A percentile compares a stretch with the other conserved stretches of the same genome.
Evolutionary conservation across 2,797 vertebrate species (phyloP).

Genomic region (Sebastes trivittatus): DNA sequence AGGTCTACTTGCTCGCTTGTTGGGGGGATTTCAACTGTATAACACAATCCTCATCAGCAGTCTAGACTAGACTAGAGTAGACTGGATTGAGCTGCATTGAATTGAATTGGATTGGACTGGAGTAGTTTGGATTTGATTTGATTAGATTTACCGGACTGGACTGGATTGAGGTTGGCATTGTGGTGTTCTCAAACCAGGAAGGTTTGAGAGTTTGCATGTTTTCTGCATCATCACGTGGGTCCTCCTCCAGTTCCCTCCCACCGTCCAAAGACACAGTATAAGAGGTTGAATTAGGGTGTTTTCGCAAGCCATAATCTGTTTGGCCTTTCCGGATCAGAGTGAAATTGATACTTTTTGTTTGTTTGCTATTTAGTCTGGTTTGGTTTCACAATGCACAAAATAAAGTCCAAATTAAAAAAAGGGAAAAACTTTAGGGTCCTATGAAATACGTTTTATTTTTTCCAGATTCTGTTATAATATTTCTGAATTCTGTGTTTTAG

Average conservation of each 20-base stretch:
- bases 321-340: too few species aligned
- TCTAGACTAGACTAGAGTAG: background rate
- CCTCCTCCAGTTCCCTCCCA: background rate
- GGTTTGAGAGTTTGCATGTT: background rate
- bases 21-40: rapidly evolving
- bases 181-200: background rate
- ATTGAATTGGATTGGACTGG: slow-evolving; percentile 1
- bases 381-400: too few species aligned
- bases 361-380: too few species aligned
- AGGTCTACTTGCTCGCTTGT: background rate
- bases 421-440: rapidly evolving
- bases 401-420: too few species aligned
- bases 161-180: background rate
- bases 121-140: slow-evolving; percentile 1
- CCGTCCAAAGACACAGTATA: background rate
- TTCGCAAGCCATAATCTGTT: too few species aligned
- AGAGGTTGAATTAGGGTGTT: too few species aligned
- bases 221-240: background rate
- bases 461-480: too few species aligned
- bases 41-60: background rate
- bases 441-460: too few species aligned
- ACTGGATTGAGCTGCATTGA: slow-evolving; percentile 5
- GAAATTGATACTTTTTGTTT: too few species aligned
- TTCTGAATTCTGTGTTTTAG: too few species aligned
- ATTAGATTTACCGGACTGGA: slow-evolving; percentile 11